These are phyloP conservation scores for Craniophora ligustri DNA, from an alignment of 2,888 invertebrate species.

Conservation along the genomic window DNA sequence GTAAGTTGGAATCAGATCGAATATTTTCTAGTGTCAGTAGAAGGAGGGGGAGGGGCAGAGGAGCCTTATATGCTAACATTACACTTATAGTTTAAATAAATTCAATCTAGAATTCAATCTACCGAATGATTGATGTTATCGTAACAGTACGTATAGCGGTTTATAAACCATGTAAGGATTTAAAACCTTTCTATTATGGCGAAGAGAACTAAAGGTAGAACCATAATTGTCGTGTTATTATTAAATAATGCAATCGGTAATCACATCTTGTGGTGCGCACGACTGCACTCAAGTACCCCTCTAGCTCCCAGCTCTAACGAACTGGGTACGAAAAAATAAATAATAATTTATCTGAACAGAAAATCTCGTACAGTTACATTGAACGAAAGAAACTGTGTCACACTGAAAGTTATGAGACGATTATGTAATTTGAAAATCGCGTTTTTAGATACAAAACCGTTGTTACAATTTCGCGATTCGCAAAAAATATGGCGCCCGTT, in stretches of 20 bases:
- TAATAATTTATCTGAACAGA: constrained; percentile 40
- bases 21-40: too few species aligned
- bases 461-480: constrained; percentile 2
- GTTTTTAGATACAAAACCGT: constrained; percentile 15
- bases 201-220: constrained; percentile 27
- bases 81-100: too few species aligned
- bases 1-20: too few species aligned
- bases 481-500: neutral
- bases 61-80: too few species aligned
- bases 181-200: constrained; percentile 17
- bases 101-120: too few species aligned
- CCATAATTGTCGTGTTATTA: constrained; percentile 11
- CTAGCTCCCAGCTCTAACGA: neutral
- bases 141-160: neutral
- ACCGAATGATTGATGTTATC: too few species aligned
- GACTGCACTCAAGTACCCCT: constrained; percentile 26
- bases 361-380: constrained; percentile 33
- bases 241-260: constrained; percentile 29
- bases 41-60: too few species aligned
- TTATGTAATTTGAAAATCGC: constrained; percentile 43
- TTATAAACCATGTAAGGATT: too few species aligned
- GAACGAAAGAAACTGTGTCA: constrained; percentile 38
- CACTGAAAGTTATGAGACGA: constrained; percentile 43
- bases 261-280: constrained; percentile 33
- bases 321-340: constrained; percentile 18